Evolutionary conservation across 2,888 invertebrate species (phyloP), one percentile per base, ranked within the genome.

Genomic region (Mamestra brassicae): DNA sequence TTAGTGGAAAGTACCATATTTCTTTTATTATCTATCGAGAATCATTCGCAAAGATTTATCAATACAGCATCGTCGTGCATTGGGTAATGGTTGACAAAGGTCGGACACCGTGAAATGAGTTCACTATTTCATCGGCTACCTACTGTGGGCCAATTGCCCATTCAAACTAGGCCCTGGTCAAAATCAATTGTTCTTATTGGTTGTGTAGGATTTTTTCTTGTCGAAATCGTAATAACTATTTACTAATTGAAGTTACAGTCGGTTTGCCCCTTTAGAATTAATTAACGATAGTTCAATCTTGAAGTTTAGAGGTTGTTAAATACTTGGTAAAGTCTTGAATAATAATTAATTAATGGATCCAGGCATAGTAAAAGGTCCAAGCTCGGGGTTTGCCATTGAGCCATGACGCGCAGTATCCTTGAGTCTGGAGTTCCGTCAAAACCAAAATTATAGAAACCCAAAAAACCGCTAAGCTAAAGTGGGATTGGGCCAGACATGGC

Each of bases 71-170:
- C 68, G 75, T 61, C 71, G 78, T 69, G 66, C 7, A 60, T 83
- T 85, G 38, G 67, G 86, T 74, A 89, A 89, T 71, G 66, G 60
- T 67, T 50, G 78, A 57, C 66, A 66, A 71, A 74, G 74, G 76
- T 79, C 74, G 82, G 73, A 45, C 77, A 89, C 88, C 90, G 90
- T 90, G 90, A 90, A 90, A 90, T 90, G 81, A 84, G 78, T 67
- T 72, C 64, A 84, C 76, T 68, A 78, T 86, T 85, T 86, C 87
- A 81, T 69, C 81, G 74, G 71, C 82, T 83, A 78, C 86, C 80
- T 83, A 86, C 81, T 73, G 72, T 80, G 77, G 57, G 69, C 55
- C 71, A 86, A 85, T 84, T 84, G 76, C 58, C 71, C 68, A 80
- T 84, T 85, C 69, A 77, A 71, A 80, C 42, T 65, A 67, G 69